Evolutionary conservation across 2,888 invertebrate genomes (phyloP), one percentile per base, ranked within the genome.

Genomic region (Strigamia maritima): DNA sequence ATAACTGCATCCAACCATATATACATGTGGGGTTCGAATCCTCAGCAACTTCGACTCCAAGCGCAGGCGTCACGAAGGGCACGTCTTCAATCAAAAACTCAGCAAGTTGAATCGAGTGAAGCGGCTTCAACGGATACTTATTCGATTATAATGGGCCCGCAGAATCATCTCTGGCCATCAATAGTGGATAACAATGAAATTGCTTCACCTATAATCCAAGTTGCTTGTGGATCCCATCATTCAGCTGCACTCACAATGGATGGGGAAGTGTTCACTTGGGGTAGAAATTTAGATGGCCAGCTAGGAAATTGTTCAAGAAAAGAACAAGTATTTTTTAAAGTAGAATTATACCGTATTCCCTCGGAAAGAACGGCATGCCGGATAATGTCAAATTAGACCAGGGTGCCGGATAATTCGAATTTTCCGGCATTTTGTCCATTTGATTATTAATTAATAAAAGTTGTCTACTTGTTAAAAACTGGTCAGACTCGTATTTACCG

Each of bases 271-370:
- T 94, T 92, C 83, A 90, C 92, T 0, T 96, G 95, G 94, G 96
- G 97, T 1, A 90, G 94, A 81, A 95, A 94, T 86, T 90, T 94
- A 81, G 95, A 97, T 84, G 95, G 95, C 44, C 97, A 97, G 85
- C 87, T 97, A 79, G 95, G 94, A 24, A 91, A 90, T 79, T 92
- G 92, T 2, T 90, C 90, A 80, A 87, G 90, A 80, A 83, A 83
- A 75, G 85, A 85, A 82, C 83, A 83, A 60, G 83, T 81, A 31
- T 65, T 19, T n/a, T n/a, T n/a, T n/a, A n/a, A n/a, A n/a, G n/a
- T n/a, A n/a, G n/a, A n/a, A n/a, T n/a, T n/a, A n/a, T n/a, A n/a
- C n/a, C n/a, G n/a, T n/a, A n/a, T n/a, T n/a, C n/a, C n/a, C n/a
- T n/a, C n/a, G n/a, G n/a, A n/a, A n/a, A n/a, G n/a, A n/a, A n/a